Percentiles rank a stretch among this genome's conserved stretches.
phyloP scores from a whole-genome alignment of 2,888 invertebrate genomes.

The Drosophila seclusa region DNA sequence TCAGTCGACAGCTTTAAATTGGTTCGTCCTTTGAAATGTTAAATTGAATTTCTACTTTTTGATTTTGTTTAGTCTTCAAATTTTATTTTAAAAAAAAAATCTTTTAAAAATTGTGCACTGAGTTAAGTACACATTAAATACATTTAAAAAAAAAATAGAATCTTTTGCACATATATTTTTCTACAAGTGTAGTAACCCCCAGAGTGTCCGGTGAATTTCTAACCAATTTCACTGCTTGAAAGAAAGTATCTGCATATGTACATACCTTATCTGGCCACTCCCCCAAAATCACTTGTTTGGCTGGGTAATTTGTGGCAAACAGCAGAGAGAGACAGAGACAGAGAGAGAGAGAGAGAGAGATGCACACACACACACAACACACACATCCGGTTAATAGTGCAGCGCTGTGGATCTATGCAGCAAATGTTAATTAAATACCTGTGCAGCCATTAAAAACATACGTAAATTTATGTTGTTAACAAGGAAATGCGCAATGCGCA shows the following conservation, averaged over 20 bases:
- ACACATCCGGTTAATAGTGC: constrained; percentile 65
- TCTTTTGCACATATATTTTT: not conserved
- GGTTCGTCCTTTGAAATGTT: too few species aligned
- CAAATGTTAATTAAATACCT: constrained; percentile 80
- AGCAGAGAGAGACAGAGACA: not conserved
- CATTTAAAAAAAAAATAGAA: not conserved
- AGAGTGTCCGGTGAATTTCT: constrained; percentile 19
- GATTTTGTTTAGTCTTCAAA: not conserved
- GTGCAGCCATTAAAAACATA: constrained; percentile 76
- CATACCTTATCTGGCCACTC: constrained; percentile 38
- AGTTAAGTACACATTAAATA: not conserved
- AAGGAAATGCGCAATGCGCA: constrained; percentile 76
- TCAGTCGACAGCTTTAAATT: not conserved
- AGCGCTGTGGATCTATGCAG: constrained; percentile 37
- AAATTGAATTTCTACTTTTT: not conserved
- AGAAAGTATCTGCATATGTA: constrained; percentile 36
- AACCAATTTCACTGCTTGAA: constrained; percentile 31
- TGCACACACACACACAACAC: constrained; percentile 1
- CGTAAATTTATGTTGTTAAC: constrained; percentile 80
- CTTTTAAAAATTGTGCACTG: not conserved
- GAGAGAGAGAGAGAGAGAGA: not conserved
- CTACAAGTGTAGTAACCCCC: not conserved
- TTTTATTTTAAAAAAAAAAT: not conserved
- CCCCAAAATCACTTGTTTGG: constrained; percentile 40
- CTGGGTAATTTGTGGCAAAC: constrained; percentile 17